A percentile compares a stretch with the other conserved stretches of the same genome.
These are phyloP conservation scores for Ceratosolen fusciceps DNA, from an alignment of 1,140 invertebrate species.

Conservation along the genomic window DNA sequence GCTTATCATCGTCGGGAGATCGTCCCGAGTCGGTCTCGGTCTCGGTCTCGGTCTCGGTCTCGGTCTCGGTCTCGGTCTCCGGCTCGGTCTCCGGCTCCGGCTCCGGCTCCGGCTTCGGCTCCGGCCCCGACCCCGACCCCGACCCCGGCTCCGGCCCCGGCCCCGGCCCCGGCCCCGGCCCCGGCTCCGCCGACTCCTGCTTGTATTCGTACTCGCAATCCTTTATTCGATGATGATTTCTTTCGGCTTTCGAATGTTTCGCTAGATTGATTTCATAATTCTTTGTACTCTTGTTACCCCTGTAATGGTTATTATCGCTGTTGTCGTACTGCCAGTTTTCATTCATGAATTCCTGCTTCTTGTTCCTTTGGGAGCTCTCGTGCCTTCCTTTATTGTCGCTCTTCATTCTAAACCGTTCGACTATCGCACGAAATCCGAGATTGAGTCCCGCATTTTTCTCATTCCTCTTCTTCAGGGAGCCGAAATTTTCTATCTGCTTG, in stretches of 20 bases:
- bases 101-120: too few species aligned
- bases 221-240: conserved; percentile 10
- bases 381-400: conserved; percentile 41
- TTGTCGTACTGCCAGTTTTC: conserved; percentile 26
- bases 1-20: conserved; percentile 8
- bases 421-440: conserved; percentile 36
- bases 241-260: conserved; percentile 8
- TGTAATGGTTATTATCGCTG: neutral
- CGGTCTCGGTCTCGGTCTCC: too few species aligned
- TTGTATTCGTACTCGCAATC: conserved; percentile 41
- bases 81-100: too few species aligned
- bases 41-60: too few species aligned
- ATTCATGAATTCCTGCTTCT: neutral
- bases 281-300: neutral
- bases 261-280: neutral
- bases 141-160: too few species aligned
- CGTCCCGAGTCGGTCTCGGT: neutral
- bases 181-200: too few species aligned
- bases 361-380: neutral
- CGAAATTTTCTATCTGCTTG: conserved; percentile 8
- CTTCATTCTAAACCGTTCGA: conserved; percentile 41
- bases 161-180: too few species aligned
- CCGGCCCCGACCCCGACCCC: too few species aligned
- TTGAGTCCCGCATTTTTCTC: conserved; percentile 40
- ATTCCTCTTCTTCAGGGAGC: conserved; percentile 34